Evolutionary conservation across 1,140 invertebrate genomes (phyloP).

Genomic region (Maniola jurtina): DNA sequence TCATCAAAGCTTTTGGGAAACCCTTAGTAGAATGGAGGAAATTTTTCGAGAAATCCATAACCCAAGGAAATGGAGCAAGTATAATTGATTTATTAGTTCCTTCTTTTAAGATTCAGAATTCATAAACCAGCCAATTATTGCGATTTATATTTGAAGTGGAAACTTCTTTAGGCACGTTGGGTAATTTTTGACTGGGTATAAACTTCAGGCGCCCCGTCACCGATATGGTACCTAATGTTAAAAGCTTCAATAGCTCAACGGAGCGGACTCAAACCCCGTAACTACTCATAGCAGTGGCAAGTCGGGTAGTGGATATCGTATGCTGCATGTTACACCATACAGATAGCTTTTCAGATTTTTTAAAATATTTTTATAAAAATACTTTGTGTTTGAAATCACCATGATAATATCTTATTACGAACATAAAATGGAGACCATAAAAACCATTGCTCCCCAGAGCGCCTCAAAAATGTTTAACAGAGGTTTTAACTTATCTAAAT

Average conservation of each 20-base stretch:
- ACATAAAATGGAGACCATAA: background rate
- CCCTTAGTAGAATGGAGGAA: slow-evolving; percentile 1
- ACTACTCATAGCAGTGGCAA: no score
- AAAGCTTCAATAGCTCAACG: no score
- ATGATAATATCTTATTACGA: slow-evolving; percentile 8
- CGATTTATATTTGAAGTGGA: no score
- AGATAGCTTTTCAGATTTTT: background rate
- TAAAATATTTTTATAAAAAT: background rate
- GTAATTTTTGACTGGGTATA: no score
- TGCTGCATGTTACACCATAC: no score
- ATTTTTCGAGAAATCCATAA: slow-evolving; percentile 5
- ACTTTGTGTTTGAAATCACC: background rate
- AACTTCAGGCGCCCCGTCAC: no score
- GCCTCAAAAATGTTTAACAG: background rate
- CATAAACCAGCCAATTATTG: no score
- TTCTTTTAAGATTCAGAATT: no score
- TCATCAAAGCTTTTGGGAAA: slow-evolving; percentile 7
- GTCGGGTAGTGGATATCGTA: no score
- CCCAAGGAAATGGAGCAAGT: background rate
- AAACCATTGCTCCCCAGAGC: background rate
- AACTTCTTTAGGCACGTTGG: no score
- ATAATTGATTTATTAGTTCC: background rate
- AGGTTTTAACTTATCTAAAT: background rate
- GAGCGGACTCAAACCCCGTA: no score
- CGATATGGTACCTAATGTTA: no score